Evolutionary conservation across 2,113 vertebrate genomes (phyloP), one percentile per base, ranked within the genome.

Genomic region (Rhea americana): DNA sequence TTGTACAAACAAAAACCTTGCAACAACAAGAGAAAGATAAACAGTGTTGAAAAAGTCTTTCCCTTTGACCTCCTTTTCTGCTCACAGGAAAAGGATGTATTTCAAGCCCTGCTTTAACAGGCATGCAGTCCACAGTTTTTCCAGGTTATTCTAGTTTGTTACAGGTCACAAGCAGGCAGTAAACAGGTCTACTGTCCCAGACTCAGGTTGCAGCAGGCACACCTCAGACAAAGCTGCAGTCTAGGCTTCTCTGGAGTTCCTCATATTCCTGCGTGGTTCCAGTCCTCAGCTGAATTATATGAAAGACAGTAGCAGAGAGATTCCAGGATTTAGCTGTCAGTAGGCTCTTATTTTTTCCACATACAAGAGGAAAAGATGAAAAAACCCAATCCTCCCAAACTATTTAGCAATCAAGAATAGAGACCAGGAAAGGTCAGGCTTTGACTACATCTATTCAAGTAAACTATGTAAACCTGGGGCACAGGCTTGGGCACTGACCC

Each of bases 1-100:
- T 91, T 84, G n/a, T 81, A 93, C 61, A 78, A 95, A 85, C 53
- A 93, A 35, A 84, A 78, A 25, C 14, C 11, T 32, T 25, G 47
- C 51, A 72, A 39, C 35, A 43, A 21, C 77, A 17, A 75, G 83
- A 58, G 7, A 55, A 61, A 77, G 32, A 45, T 22, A 84, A 76
- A 39, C 11, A n/a, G 20, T 59, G 18, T 55, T 50, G 85, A 77
- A 84, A 79, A 59, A 51, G 35, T 10, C 17, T 71, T 67, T 80
- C 30, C 43, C 56, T 61, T 59, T 88, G 51, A 59, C 78, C 26
- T 71, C 13, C 32, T 55, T 32, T 43, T 24, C 17, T 55, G 5
- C 43, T 90, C 17, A 45, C 3, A 63, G 43, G 53, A 90, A 91
- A 50, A 15, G 3, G 28, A 39, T 55, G 11, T 66, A 45, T 85